Conservation (phyloP, 2,797 vertebrate genomes). For the Microchirus variegatus region DNA sequence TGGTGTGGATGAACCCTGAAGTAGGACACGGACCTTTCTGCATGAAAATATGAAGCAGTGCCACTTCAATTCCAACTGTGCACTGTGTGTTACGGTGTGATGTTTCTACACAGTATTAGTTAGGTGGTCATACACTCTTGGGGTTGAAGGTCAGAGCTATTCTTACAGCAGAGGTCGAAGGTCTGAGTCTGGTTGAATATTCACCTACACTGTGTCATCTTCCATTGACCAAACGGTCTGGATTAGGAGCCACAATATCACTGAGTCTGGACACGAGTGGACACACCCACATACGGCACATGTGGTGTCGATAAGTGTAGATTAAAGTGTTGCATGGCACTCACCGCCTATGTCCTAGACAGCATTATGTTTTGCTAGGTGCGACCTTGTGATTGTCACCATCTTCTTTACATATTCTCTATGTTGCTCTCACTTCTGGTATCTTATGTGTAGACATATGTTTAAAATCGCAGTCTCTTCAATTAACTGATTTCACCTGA, state of each 20-base stretch:
- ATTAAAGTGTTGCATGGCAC: no score
- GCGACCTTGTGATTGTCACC: no score
- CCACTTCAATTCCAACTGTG: neutral
- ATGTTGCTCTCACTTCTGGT: no score
- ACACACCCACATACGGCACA: no score
- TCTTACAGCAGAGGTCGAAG: conserved; percentile 20
- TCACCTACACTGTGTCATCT: neutral
- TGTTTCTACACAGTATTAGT: neutral
- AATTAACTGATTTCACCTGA: no score
- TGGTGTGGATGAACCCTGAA: neutral
- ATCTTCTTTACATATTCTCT: no score
- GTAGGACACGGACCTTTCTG: no score
- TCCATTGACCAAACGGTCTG: neutral
- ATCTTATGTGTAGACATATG: no score
- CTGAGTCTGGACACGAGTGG: neutral
- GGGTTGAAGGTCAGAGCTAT: conserved; percentile 30
- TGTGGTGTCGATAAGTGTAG: no score
- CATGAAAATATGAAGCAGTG: neutral
- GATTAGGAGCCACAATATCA: conserved; percentile 4
- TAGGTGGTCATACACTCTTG: neutral
- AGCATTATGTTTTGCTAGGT: no score
- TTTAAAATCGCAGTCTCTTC: no score
- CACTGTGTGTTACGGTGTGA: neutral
- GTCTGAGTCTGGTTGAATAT: neutral
- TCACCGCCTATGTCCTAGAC: no score